These are phyloP conservation scores for Pantherophis vulpinus DNA, from an alignment of 2,797 vertebrate species.

Conservation along the genomic window DNA sequence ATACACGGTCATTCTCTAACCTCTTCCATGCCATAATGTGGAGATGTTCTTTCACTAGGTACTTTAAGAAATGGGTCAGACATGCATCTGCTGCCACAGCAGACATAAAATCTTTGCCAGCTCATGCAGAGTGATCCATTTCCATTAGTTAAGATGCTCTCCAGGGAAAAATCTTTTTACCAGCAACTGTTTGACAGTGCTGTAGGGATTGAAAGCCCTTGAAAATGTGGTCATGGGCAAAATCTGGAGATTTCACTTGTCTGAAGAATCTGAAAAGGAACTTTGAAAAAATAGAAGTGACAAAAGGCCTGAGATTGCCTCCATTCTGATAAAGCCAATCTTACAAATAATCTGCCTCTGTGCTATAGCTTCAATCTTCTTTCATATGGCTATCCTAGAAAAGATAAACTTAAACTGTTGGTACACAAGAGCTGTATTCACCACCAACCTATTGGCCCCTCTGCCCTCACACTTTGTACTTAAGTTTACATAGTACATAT, in stretches of 20 bases:
- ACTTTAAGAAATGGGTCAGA: slow-evolving; percentile 5
- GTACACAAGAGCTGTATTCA: background rate
- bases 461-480: background rate
- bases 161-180: background rate
- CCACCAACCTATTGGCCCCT: background rate
- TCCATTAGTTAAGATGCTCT: slow-evolving; percentile 9
- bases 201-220: slow-evolving; percentile 34
- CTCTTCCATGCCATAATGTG: background rate
- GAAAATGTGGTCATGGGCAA: slow-evolving; percentile 6
- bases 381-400: background rate
- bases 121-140: slow-evolving; percentile 25
- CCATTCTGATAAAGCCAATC: background rate
- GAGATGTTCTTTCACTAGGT: background rate
- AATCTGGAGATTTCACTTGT: slow-evolving; percentile 1
- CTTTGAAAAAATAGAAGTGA: background rate
- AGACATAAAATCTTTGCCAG: slow-evolving; percentile 9
- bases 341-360: background rate
- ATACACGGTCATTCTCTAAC: background rate
- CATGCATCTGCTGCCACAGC: slow-evolving; percentile 3
- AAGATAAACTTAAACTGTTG: background rate
- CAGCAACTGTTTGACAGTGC: slow-evolving; percentile 25
- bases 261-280: background rate
- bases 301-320: background rate
- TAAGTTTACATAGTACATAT: background rate
- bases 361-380: background rate